These are phyloP conservation scores for Caenorhabditis becei DNA, from an alignment of 2,888 invertebrate species.

Conservation along the genomic window DNA sequence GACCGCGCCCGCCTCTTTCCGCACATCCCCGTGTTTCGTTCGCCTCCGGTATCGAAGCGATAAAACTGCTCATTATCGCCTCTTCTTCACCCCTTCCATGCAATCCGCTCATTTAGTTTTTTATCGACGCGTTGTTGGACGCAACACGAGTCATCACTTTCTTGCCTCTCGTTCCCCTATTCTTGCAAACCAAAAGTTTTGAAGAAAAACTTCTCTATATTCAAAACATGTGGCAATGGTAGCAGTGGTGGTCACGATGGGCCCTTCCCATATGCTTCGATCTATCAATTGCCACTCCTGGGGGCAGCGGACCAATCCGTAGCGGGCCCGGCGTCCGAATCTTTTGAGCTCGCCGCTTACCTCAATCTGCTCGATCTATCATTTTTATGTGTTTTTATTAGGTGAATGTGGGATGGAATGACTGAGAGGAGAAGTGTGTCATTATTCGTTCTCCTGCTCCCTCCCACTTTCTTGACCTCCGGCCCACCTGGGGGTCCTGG, in stretches of 20 bases:
- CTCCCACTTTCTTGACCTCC: neutral
- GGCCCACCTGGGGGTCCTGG: too few species aligned
- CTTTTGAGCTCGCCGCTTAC: slow-evolving; percentile 20
- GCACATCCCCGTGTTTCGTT: neutral
- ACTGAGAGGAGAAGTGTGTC: neutral
- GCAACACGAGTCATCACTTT: neutral
- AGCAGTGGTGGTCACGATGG: neutral
- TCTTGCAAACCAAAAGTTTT: neutral
- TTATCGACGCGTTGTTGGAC: slow-evolving; percentile 1
- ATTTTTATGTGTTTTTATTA: slow-evolving; percentile 15
- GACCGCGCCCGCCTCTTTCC: neutral
- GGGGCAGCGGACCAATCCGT: neutral
- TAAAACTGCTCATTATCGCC: slow-evolving; percentile 16
- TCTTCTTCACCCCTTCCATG: neutral
- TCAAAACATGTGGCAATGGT: slow-evolving; percentile 39
- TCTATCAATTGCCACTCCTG: slow-evolving; percentile 30
- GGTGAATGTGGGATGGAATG: neutral
- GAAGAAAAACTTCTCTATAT: slow-evolving; percentile 13
- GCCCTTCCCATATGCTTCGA: slow-evolving; percentile 8
- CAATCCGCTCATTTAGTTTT: slow-evolving; percentile 19
- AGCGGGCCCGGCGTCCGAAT: neutral
- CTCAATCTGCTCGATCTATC: slow-evolving; percentile 15
- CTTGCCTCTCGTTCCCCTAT: neutral
- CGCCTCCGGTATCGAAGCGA: neutral
- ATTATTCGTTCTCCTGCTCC: neutral